A percentile compares a stretch with the other conserved stretches of the same genome.
Evolutionary conservation across 1,140 invertebrate species (phyloP).

Genomic region (Bombus terrestris): DNA sequence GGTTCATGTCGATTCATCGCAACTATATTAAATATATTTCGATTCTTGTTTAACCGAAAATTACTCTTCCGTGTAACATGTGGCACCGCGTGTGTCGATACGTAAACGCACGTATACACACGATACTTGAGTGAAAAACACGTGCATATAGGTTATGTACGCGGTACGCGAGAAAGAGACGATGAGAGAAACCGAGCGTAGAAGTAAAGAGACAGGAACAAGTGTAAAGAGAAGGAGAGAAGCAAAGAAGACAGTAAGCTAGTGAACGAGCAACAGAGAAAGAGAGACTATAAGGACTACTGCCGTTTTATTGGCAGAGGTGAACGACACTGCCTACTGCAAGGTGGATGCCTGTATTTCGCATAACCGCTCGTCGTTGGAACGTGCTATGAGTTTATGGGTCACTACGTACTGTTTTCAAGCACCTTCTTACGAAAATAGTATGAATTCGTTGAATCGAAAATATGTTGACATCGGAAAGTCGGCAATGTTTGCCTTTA

Average conservation of each 20-base stretch:
- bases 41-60: neutral
- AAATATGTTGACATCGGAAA: neutral
- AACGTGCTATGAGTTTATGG: slow-evolving; percentile 60
- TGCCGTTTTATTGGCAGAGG: slow-evolving; percentile 67
- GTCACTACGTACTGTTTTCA: slow-evolving; percentile 57
- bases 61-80: neutral
- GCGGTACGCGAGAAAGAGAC: slow-evolving; percentile 11
- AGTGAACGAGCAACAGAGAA: slow-evolving; percentile 20
- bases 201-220: slow-evolving; percentile 23
- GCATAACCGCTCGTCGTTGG: slow-evolving; percentile 53
- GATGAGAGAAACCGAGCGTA: slow-evolving; percentile 2
- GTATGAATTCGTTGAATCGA: slow-evolving; percentile 6
- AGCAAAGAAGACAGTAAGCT: slow-evolving; percentile 20
- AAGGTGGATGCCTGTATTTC: slow-evolving; percentile 64
- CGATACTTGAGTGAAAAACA: slow-evolving; percentile 13
- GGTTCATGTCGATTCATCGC: too few species aligned
- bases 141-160: slow-evolving; percentile 51
- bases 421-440: slow-evolving; percentile 28
- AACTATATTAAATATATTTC: neutral
- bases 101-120: neutral
- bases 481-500: neutral
- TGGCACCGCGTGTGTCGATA: slow-evolving; percentile 23
- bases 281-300: slow-evolving; percentile 46
- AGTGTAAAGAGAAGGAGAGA: slow-evolving; percentile 35
- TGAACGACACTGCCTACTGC: slow-evolving; percentile 70